Percentiles rank a stretch among this genome's conserved stretches.
Conservation (phyloP, 2,113 vertebrate species). For the Pyxicephalus adspersus region DNA sequence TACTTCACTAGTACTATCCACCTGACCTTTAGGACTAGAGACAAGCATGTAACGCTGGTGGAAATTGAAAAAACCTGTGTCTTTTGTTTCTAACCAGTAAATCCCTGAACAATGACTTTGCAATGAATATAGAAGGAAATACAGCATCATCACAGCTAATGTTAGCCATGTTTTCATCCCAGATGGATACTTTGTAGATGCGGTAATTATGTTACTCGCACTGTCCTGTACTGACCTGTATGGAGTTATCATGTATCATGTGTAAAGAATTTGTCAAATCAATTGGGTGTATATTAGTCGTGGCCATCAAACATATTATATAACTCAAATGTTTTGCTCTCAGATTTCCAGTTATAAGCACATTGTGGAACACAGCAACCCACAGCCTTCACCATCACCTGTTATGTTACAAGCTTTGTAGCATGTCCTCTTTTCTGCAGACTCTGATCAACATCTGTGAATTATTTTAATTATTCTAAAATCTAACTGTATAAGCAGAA, state of each 20-base stretch:
- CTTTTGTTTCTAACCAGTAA: background rate
- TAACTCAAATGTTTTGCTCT: conserved; percentile 31
- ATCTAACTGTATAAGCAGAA: too few relatives aligned
- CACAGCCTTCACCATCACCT: background rate
- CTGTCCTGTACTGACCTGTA: background rate
- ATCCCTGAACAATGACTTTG: background rate
- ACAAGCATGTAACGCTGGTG: too few relatives aligned
- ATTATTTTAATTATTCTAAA: background rate
- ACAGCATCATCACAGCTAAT: background rate
- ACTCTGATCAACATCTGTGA: background rate
- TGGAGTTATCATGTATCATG: conserved; percentile 13
- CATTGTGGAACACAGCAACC: conserved; percentile 22
- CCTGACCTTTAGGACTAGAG: too few relatives aligned
- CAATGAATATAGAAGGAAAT: background rate
- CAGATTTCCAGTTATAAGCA: conserved; percentile 38
- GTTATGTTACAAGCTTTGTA: background rate
- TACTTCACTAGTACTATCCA: too few relatives aligned
- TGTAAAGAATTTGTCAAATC: conserved; percentile 42
- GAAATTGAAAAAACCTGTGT: too few relatives aligned
- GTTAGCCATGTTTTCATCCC: background rate
- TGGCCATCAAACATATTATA: conserved; percentile 26
- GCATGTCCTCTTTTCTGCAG: conserved; percentile 8
- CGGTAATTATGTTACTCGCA: background rate
- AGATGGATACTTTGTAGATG: conserved; percentile 10
- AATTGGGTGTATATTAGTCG: conserved; percentile 9